Conservation (phyloP, 2,888 invertebrate species). For the Cephus pulcher region DNA sequence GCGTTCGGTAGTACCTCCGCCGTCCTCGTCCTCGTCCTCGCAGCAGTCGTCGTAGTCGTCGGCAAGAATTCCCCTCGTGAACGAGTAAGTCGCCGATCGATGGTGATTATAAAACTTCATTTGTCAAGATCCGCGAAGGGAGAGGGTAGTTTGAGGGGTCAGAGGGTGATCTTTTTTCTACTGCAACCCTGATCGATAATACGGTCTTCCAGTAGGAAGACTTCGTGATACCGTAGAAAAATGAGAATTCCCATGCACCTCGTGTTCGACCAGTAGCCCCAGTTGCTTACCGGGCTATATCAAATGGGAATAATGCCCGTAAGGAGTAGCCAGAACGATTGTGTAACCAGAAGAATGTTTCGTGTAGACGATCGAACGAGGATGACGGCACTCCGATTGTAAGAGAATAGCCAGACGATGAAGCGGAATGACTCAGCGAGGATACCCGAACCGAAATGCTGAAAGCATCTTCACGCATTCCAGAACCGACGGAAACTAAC, state of each 20-base stretch:
- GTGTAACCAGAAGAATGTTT: background rate
- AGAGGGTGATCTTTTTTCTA: background rate
- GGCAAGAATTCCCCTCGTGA: background rate
- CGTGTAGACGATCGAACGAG: conserved; percentile 13
- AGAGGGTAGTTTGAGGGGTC: background rate
- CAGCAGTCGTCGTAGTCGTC: background rate
- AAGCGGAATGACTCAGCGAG: conserved; percentile 43
- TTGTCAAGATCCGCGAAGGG: conserved; percentile 16
- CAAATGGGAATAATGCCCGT: background rate
- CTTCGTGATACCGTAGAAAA: background rate
- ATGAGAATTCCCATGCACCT: background rate
- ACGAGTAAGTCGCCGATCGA: conserved; percentile 18
- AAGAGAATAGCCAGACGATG: conserved; percentile 39
- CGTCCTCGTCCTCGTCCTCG: conserved; percentile 1
- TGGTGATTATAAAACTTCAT: conserved; percentile 26
- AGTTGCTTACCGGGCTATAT: background rate
- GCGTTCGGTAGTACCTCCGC: background rate
- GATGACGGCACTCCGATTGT: conserved; percentile 33
- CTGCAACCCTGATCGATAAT: background rate
- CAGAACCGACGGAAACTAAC: conserved; percentile 12
- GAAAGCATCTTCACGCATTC: conserved; percentile 29
- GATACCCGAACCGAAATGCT: conserved; percentile 27
- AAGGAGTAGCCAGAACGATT: background rate
- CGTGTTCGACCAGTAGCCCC: background rate
- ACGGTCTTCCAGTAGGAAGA: background rate